phyloP scores from a whole-genome alignment of 92 coral and sea anemone genomes.

The Zoanthus sansibaricus region DNA sequence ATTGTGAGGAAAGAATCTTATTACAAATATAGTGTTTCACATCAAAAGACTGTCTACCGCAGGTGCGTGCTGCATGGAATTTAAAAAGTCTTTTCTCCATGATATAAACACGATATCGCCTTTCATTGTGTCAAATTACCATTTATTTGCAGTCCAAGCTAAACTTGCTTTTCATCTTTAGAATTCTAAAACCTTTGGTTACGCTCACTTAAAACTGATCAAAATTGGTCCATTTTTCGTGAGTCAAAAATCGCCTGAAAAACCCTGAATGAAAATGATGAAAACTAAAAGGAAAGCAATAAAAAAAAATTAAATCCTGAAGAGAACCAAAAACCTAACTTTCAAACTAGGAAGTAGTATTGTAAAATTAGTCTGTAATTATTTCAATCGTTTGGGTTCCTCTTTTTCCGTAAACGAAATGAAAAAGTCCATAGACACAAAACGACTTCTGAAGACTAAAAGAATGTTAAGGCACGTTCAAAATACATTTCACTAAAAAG shows the following conservation, averaged over 20 bases:
- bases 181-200: neutral
- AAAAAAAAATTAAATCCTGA: too few relatives aligned
- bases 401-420: slow-evolving; percentile 2
- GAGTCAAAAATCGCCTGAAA: neutral
- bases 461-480: neutral
- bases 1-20: neutral
- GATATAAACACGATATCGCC: slow-evolving; percentile 1
- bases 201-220: neutral
- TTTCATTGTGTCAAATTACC: neutral
- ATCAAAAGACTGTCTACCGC: neutral
- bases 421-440: slow-evolving; percentile 7
- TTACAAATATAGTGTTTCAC: neutral
- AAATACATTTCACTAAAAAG: neutral
- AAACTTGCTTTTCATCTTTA: neutral
- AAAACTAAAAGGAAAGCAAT: too few relatives aligned
- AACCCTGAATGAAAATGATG: too few relatives aligned
- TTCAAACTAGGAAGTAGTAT: neutral
- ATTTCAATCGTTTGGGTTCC: neutral
- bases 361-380: neutral
- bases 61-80: neutral
- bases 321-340: neutral
- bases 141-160: neutral
- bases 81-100: neutral
- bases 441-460: neutral
- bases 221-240: neutral